Base-by-base conservation (phyloP, 2,888 invertebrate genomes). In the Ichneumoninae sp. region DNA sequence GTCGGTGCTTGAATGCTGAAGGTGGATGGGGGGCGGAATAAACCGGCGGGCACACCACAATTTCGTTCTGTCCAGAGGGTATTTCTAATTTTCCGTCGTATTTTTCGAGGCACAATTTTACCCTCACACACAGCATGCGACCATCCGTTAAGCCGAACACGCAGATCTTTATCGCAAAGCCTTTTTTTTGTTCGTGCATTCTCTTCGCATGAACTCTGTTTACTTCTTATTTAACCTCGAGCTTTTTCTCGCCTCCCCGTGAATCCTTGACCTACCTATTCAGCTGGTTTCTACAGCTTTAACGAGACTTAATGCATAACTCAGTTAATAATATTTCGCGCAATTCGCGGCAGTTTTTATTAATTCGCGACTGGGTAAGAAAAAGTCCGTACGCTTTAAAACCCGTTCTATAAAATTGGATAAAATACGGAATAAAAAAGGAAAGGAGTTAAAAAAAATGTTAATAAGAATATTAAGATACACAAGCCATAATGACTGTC, bases 31-130 rank as follows among this genome's bases (percentile, higher is more conserved):
- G 26, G 22, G n/a, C 1, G 33, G 36, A 44, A 74, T 47, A 13
- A 52, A 13, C 19, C 0, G 44, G 33, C 60, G 40, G 54, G 74
- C 74, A 40, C 69, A 40, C 69, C 36, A 71, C 69, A 65, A 80
- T 80, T 82, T 77, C 57, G 60, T 68, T 19, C 52, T 75, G 84
- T 75, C 82, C 85, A 80, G 72, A 76, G 82, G 82, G 80, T 85
- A 86, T 87, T 89, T 87, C 84, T 89, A 87, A 89, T 89, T 87
- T 89, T 87, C 86, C 78, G 71, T 84, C 83, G 84, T 80, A 80
- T 82, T 83, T 57, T 82, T 75, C 76, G 66, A 52, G 44, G 44
- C 66, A 74, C 77, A 80, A 60, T 86, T 77, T 62, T n/a, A 77
- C 70, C 69, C 66, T 76, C 26, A 16, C 65, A 36, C 44, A 62